phyloP scores from a whole-genome alignment of 2,797 vertebrate species.

The Rhinella marina region DNA sequence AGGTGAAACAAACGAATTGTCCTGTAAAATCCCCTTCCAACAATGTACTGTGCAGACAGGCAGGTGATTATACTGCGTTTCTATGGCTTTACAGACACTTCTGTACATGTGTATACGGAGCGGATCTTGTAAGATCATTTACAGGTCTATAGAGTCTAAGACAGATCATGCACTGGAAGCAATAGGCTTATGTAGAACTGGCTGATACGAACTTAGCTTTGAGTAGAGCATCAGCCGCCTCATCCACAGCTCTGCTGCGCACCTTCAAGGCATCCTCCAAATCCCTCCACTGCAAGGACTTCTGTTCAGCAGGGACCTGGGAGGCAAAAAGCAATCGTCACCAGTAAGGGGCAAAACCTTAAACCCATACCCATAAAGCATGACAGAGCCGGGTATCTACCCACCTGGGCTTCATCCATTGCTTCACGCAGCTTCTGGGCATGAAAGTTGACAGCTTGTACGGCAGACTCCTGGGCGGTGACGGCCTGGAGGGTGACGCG shows the following conservation, averaged over 20 bases:
- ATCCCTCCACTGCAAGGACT: constrained; percentile 88
- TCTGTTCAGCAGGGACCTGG: constrained; percentile 81
- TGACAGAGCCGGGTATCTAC: neutral
- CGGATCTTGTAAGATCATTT: neutral
- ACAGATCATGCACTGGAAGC: neutral
- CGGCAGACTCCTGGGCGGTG: constrained; percentile 88
- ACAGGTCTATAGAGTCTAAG: neutral
- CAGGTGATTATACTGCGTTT: neutral
- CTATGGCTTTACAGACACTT: no score
- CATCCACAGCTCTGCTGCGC: constrained; percentile 81
- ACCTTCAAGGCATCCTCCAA: constrained; percentile 86
- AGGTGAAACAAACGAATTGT: no score
- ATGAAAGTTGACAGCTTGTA: constrained; percentile 84
- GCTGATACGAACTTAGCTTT: constrained; percentile 86
- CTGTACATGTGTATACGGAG: no score
- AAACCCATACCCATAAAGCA: neutral
- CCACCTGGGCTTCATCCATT: constrained; percentile 91
- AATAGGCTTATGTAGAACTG: neutral
- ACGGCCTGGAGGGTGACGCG: constrained; percentile 85
- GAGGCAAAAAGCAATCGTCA: neutral
- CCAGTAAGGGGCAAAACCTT: neutral
- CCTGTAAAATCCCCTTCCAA: no score
- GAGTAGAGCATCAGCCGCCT: constrained; percentile 82
- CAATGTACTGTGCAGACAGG: no score
- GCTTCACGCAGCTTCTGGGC: constrained; percentile 85